Conservation (phyloP, 2,797 vertebrate species). For the Crax fasciolata region DNA sequence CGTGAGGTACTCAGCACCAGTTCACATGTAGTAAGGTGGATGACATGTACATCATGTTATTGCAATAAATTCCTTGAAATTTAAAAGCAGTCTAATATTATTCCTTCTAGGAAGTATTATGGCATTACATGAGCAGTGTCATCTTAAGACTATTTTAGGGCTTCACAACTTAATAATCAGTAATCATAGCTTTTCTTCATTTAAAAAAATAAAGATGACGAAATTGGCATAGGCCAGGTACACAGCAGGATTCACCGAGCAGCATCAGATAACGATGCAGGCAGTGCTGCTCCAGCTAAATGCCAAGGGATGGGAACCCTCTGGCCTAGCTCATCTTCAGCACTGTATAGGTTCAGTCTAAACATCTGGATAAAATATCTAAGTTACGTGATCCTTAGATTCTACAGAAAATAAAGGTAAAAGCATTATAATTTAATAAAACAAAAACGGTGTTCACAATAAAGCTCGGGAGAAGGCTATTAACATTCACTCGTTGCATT, state of each 20-base stretch:
- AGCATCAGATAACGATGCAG: background rate
- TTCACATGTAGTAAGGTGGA: background rate
- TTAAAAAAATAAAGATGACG: background rate
- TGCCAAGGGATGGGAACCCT: background rate
- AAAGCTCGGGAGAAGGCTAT: background rate
- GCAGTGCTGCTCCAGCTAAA: background rate
- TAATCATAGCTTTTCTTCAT: background rate
- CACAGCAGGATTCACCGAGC: background rate
- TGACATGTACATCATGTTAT: background rate
- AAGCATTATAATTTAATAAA: background rate
- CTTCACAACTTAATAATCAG: background rate
- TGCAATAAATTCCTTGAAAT: background rate
- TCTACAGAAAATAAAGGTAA: background rate
- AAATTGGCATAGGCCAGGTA: background rate
- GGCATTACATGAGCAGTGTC: background rate
- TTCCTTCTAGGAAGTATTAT: background rate
- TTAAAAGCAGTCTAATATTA: background rate
- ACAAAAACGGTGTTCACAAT: fast-evolving
- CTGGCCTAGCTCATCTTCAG: no score
- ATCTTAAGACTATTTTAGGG: background rate
- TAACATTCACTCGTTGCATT: background rate
- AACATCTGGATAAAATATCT: background rate
- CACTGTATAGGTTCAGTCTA: background rate
- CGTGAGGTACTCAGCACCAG: background rate
- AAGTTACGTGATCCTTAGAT: background rate